Evolutionary conservation across 2,888 invertebrate species (phyloP).

Genomic region (Hypsopygia costalis): DNA sequence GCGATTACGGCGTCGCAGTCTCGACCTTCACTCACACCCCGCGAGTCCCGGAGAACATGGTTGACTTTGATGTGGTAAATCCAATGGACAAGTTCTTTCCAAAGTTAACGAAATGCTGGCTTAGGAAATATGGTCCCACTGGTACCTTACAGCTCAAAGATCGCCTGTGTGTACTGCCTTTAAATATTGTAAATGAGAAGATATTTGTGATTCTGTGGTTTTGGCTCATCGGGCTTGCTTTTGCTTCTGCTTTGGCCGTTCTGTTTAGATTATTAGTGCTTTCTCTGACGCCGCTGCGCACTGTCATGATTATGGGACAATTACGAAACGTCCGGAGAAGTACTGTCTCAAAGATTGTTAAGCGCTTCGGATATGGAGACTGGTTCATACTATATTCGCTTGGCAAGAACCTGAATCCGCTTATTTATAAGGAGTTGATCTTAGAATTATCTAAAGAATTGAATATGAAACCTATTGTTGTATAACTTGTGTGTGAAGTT

Average conservation of each 20-base stretch:
- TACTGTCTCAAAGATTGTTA: slow-evolving; percentile 74
- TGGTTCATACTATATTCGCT: slow-evolving; percentile 89
- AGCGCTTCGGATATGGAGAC: slow-evolving; percentile 83
- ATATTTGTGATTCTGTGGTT: slow-evolving; percentile 88
- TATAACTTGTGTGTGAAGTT: slow-evolving; percentile 27
- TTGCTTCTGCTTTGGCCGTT: slow-evolving; percentile 82
- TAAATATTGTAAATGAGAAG: slow-evolving; percentile 91
- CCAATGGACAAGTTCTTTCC: slow-evolving; percentile 86
- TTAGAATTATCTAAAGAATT: slow-evolving; percentile 68
- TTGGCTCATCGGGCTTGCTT: slow-evolving; percentile 84
- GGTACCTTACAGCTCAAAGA: slow-evolving; percentile 80
- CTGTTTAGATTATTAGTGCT: slow-evolving; percentile 83
- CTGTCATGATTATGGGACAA: slow-evolving; percentile 82
- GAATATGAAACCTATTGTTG: slow-evolving; percentile 46
- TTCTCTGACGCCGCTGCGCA: slow-evolving; percentile 78
- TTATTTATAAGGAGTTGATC: slow-evolving; percentile 83
- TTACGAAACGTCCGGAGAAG: slow-evolving; percentile 75
- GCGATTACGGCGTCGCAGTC: slow-evolving; percentile 79
- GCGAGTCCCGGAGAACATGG: slow-evolving; percentile 39
- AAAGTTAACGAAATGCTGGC: slow-evolving; percentile 84
- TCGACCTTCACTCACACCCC: slow-evolving; percentile 64
- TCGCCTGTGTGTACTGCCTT: slow-evolving; percentile 86
- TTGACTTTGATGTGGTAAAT: slow-evolving; percentile 67
- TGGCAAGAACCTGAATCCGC: slow-evolving; percentile 87
- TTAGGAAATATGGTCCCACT: slow-evolving; percentile 80